Base-by-base conservation (phyloP, 2,797 vertebrate genomes). In the Sparidentex hasta region DNA sequence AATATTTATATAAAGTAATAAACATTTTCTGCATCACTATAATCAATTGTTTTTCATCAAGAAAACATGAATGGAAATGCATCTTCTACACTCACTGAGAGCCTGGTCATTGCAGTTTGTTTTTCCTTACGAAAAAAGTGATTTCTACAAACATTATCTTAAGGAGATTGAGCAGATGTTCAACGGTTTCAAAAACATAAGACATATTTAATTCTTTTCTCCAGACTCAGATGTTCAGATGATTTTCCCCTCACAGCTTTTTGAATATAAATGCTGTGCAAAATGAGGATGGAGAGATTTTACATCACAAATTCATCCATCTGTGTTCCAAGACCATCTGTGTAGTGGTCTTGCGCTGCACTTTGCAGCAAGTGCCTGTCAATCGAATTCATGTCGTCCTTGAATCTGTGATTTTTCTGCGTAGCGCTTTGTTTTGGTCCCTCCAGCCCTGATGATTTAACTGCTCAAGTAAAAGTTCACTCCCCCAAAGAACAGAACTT, bases 301-400 rank as follows among this genome's bases (percentile, higher is more conserved):
- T 17, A 52, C 51, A 65, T 64, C 27, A 55, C 18, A 64, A 21
- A 80, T 47, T 62, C 21, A 67, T 7, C 59, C 59, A 57, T 69
- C 73, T 73, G 72, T 68, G 72, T 47, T 23, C 46, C 0, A 6
- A 41, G 33, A 65, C 68, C 77, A 80, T 77, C 77, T 76, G 57
- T 56, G 66, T n/a, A 18, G 11, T 21, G 20, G 29, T 70, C 8
- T 56, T 76, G 54, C 17, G 43, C 27, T 43, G 27, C 63, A 50
- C 0, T 3, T 23, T 58, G 18, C n/a, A 29, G 33, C 14, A 6
- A 67, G 27, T 50, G 47, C 18, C 63, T 76, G 76, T 29, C 70
- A 46, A 27, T 65, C 71, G 61, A 47, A 69, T 61, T n/a, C 48
- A 63, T 3, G 7, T 43, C 17, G 38, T 3, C 20, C 73, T 43